phyloP scores from a whole-genome alignment of 2,888 invertebrate genomes.

The Dysmachus trigonus region DNA sequence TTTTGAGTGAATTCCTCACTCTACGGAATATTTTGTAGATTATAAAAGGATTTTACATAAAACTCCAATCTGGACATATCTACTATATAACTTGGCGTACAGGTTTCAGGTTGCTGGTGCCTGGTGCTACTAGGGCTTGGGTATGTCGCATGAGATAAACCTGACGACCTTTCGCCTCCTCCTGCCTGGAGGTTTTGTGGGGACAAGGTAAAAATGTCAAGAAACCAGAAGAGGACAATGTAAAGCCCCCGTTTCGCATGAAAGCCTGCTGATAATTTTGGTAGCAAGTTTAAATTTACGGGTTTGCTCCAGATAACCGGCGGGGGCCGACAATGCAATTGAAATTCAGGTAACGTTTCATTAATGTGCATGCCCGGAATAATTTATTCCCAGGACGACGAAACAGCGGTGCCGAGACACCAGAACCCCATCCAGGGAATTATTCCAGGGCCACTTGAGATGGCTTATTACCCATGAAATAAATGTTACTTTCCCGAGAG shows the following conservation, averaged over 20 bases:
- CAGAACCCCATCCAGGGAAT: not conserved
- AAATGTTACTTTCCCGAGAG: constrained; percentile 32
- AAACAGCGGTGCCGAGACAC: constrained; percentile 16
- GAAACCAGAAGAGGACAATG: constrained; percentile 37
- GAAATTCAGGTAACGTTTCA: constrained; percentile 45
- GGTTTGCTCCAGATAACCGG: constrained; percentile 25
- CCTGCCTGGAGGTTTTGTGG: not conserved
- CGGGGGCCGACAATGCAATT: constrained; percentile 23
- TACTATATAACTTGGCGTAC: not conserved
- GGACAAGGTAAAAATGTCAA: constrained; percentile 27
- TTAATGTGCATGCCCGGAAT: constrained; percentile 45
- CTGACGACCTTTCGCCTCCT: not conserved
- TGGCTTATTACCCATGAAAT: constrained; percentile 43
- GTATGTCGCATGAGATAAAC: constrained; percentile 7
- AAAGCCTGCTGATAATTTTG: constrained; percentile 42
- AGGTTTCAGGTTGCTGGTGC: too few species aligned
- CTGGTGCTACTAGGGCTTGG: too few species aligned
- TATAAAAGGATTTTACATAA: constrained; percentile 2
- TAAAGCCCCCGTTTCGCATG: constrained; percentile 34
- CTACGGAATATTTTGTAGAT: not conserved
- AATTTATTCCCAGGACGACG: constrained; percentile 35
- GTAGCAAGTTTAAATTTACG: constrained; percentile 38
- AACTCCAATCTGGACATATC: constrained; percentile 24
- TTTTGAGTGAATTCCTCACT: not conserved
- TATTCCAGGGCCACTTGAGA: constrained; percentile 20